Percentiles rank a stretch among this genome's conserved stretches.
Conservation (phyloP, 2,113 vertebrate species). For the Neodontobutis hainanensis region DNA sequence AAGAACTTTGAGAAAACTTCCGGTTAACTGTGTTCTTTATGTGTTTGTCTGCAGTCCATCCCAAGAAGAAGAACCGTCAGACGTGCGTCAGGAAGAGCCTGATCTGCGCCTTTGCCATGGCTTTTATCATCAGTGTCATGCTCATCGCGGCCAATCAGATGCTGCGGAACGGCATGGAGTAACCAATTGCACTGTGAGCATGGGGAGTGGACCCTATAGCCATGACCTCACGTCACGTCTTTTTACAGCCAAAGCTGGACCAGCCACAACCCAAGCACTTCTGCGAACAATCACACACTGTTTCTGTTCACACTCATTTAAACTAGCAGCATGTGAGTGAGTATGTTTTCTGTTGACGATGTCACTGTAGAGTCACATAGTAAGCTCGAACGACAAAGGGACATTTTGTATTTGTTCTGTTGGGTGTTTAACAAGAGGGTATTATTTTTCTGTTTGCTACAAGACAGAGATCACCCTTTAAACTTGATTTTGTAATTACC, state of each 20-base stretch:
- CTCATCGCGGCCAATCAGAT: conserved; percentile 99
- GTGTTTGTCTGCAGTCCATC: conserved; percentile 83
- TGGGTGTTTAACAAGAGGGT: not conserved
- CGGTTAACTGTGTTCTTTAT: not conserved
- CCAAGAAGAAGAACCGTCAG: conserved; percentile 96
- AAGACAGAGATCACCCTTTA: conserved; percentile 60
- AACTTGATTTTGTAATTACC: conserved; percentile 62
- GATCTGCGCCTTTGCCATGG: conserved; percentile 98
- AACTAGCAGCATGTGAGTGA: conserved; percentile 18
- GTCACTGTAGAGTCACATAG: conserved; percentile 20
- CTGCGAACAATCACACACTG: conserved; percentile 56
- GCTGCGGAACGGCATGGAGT: conserved; percentile 98
- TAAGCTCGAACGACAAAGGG: conserved; percentile 19
- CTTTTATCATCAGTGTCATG: conserved; percentile 99
- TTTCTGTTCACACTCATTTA: conserved; percentile 36
- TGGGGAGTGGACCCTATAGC: conserved; percentile 63
- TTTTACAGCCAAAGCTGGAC: conserved; percentile 68
- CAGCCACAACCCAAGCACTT: conserved; percentile 65
- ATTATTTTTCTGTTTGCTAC: conserved; percentile 43
- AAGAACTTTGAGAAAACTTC: too few relatives aligned
- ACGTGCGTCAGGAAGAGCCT: conserved; percentile 98
- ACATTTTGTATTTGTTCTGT: conserved; percentile 51
- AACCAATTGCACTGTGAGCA: conserved; percentile 82
- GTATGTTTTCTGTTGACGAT: conserved; percentile 39
- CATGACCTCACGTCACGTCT: conserved; percentile 67